Evolutionary conservation across 2,113 vertebrate species (phyloP).

Genomic region (Rhabdomys dilectus): DNA sequence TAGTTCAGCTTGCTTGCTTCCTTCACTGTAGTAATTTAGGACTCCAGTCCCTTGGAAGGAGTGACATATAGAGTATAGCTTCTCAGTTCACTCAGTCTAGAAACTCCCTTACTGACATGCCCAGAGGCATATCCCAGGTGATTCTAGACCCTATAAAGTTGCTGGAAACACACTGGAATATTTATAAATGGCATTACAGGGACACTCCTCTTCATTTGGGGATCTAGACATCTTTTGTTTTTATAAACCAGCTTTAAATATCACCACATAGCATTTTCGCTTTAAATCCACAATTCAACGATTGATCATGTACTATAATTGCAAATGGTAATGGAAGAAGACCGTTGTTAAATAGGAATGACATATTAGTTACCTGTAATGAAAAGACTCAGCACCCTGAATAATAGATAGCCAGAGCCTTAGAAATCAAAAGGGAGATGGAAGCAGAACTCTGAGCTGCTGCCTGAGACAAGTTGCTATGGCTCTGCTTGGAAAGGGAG

Average conservation of each 20-base stretch:
- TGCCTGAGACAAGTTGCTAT: background rate
- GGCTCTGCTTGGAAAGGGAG: background rate
- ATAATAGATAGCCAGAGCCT: constrained; percentile 61
- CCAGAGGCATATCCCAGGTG: background rate
- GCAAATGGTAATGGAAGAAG: constrained; percentile 76
- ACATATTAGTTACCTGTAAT: constrained; percentile 77
- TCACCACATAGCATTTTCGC: constrained; percentile 48
- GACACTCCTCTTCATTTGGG: background rate
- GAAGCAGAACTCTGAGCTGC: background rate
- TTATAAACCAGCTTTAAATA: background rate
- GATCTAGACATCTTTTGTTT: background rate
- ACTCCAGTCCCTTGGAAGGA: background rate
- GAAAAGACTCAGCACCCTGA: constrained; percentile 80
- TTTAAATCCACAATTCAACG: constrained; percentile 69
- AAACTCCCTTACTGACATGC: background rate
- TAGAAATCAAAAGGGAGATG: constrained; percentile 63
- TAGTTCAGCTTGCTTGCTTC: background rate
- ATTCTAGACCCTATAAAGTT: background rate
- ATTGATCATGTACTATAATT: constrained; percentile 79
- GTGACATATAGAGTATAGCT: background rate
- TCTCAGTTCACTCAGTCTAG: background rate
- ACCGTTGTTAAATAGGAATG: constrained; percentile 76
- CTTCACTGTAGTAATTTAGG: background rate
- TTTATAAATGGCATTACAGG: background rate
- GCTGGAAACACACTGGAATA: background rate